Evolutionary conservation across 2,888 invertebrate genomes (phyloP), one percentile per base, ranked within the genome.

Genomic region (Mythimna loreyi): DNA sequence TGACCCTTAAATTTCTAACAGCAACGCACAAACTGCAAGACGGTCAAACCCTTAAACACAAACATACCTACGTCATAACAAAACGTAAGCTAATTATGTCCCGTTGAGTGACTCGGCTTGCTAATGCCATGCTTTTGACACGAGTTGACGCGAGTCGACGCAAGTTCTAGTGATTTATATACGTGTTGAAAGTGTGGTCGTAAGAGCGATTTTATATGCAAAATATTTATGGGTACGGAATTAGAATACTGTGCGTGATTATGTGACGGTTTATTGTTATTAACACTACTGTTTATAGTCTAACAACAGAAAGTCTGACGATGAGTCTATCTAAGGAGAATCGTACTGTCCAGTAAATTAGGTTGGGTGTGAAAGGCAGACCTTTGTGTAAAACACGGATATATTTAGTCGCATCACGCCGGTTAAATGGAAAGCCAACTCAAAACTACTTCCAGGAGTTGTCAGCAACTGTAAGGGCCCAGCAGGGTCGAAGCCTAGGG

Each of bases 31-130:
- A 74, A 65, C 25, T 25, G 1, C 23, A 28, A 30, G 0, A n/a
- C 19, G 13, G 2, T 13, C n/a, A 25, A 13, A 19, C 5, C 40
- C 30, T n/a, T 61, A 28, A 1, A 61, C 58, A 59, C 58, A 65
- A 75, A 80, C 63, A 63, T 52, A 40, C 13, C 16, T 58, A 76
- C 66, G 81, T 72, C 61, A 80, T 80, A 62, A 64, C 64, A 77
- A 25, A 79, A 71, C 74, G 82, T 77, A 74, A 72, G 82, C 84
- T 82, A 82, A 84, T 81, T 74, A 74, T 84, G 64, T 81, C 72
- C 9, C 23, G 84, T 47, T 64, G 80, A 82, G 72, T 81, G 83
- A 83, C 65, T 68, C 55, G 70, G 62, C 76, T 72, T 71, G 78
- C 76, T 78, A 78, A 72, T 83, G 68, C 76, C 71, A 52, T 49